Evolutionary conservation across 1,140 invertebrate species (phyloP), one percentile per base, ranked within the genome.

Genomic region (Trichoplusia ni): DNA sequence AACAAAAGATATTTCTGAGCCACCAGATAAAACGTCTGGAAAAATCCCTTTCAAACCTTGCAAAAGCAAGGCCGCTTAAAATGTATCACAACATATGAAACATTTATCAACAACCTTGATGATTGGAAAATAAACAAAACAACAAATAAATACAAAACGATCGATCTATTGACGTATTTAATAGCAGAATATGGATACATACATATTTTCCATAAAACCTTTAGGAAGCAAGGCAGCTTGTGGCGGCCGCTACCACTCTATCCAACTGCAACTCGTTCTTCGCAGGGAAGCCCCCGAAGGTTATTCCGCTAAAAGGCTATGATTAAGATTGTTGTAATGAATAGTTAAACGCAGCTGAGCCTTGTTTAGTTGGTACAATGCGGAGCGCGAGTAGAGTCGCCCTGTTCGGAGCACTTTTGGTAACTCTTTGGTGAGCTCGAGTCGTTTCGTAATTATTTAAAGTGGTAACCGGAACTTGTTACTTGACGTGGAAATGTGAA

Each of bases 311-410:
- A 64, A 65, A 67, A 69, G 71, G 71, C 69, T 74, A 11, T 42
- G 33, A 62, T 67, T 68, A 62, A 66, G 64, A 67, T 67, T 69
- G 54, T 75, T 67, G 74, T 67, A 79, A 64, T 74, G 71, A 75
- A 77, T 69, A 67, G 49, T 47, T 66, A 59, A 60, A 53, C 76
- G 59, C 67, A 72, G 64, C 65, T 71, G 71, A 72, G 59, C 64
- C 60, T 71, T 70, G 54, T 72, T 85, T 84, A 87, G 86, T 87
- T 77, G 75, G 56, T 74, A 86, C 23, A 47, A 47, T 47, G 44
- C 44, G 25, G 44, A 47, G 44, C 44, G 27, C 44, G 44, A 29
- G 44, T 47, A 25, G 44, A 47, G 44, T 47, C 44, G 44, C 44
- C 25, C 44, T 47, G 11, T 16, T 9, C 44, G 16, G 44, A 29